phyloP scores from a whole-genome alignment of 1,140 invertebrate species.

The Drosophila seguyi region DNA sequence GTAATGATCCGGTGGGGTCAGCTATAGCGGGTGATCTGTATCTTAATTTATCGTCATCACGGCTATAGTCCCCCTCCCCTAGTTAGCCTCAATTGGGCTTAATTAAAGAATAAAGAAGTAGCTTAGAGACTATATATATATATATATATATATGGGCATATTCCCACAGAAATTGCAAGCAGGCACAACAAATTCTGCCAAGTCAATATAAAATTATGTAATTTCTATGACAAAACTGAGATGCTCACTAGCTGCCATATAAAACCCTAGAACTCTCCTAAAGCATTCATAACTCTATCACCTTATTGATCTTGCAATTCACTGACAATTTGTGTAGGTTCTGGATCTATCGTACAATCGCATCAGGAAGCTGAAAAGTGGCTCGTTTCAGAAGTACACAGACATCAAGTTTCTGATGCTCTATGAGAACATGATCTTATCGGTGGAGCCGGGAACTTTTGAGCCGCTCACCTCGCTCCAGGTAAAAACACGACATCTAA shows the following conservation, averaged over 20 bases:
- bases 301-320: slow-evolving; percentile 44
- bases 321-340: slow-evolving; percentile 85
- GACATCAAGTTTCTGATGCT: slow-evolving; percentile 87
- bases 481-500: slow-evolving; percentile 61
- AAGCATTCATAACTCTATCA: slow-evolving; percentile 25
- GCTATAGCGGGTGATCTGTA: slow-evolving; percentile 42
- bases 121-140: slow-evolving; percentile 35
- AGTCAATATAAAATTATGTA: neutral
- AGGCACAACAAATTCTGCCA: neutral
- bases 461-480: slow-evolving; percentile 85
- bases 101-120: slow-evolving; percentile 82
- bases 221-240: neutral
- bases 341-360: slow-evolving; percentile 88
- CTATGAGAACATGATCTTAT: slow-evolving; percentile 87
- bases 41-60: slow-evolving; percentile 49
- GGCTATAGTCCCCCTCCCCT: slow-evolving; percentile 16
- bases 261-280: neutral
- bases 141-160: slow-evolving; percentile 9
- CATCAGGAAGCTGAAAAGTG: slow-evolving; percentile 86
- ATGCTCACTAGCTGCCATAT: neutral
- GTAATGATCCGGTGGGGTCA: slow-evolving; percentile 49
- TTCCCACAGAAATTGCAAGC: slow-evolving; percentile 9
- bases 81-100: slow-evolving; percentile 70
- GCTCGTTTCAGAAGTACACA: slow-evolving; percentile 86
- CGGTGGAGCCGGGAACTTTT: slow-evolving; percentile 87